Base-by-base conservation (phyloP, 1,140 invertebrate genomes). In the Trachymyrmex cornetzi region DNA sequence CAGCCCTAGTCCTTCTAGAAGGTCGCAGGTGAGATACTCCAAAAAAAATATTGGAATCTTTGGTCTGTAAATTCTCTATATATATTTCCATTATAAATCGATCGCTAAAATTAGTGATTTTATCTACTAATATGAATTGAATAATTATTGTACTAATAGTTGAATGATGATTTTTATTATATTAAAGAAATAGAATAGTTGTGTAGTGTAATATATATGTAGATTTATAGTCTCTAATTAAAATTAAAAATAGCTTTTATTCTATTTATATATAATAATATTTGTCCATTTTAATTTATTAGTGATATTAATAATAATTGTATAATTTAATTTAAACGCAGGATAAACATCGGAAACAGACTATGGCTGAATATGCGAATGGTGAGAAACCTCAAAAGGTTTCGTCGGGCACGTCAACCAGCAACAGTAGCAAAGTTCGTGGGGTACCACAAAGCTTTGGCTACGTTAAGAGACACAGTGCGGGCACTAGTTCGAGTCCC, bases 401-500 rank as follows among this genome's bases (percentile, higher is more conserved):
- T 63, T 95, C 94, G 11, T 95, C 94, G 80, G 96, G 95, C 59
- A 94, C 93, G 30, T 95, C 95, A 66, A 95, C 95, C n/a, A 85
- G 80, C n/a, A 71, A 80, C 14, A 93, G 94, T 69, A 91, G 91
- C 64, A 96, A 97, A 90, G 96, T 96, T 5, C 96, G 96, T 87
- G 97, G 97, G 38, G 97, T 97, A 1, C 97, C 97, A 9, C 97
- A 97, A 85, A 98, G 96, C 93, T 98, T 98, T 92, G 97, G 97
- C 44, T 98, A 98, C 92, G 97, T 98, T n/a, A 98, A 98, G 92
- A 96, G 97, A 87, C 96, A 97, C 88, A 97, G 97, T 86, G 94
- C 94, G 6, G 97, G 97, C 14, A 95, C 95, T 2, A 95, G 91
- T 77, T 90, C 94, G 0, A 94, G 92, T 86, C 95, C 95, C 1